A percentile compares a stretch with the other conserved stretches of the same genome.
Evolutionary conservation across 2,113 vertebrate genomes (phyloP).

Genomic region (Oreochromis spilurus): DNA sequence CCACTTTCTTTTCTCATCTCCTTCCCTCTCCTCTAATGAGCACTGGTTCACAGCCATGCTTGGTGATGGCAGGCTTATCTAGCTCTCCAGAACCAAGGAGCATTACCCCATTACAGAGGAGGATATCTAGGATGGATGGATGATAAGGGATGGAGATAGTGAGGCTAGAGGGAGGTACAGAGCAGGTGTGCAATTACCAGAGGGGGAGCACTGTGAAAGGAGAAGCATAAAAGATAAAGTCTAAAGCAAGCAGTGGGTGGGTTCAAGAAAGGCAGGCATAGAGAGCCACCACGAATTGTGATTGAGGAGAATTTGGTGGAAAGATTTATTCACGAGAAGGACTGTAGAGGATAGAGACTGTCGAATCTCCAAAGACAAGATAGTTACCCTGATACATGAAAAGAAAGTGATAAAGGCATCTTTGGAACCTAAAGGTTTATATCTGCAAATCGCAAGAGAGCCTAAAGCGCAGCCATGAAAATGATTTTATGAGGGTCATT

Average conservation of each 20-base stretch:
- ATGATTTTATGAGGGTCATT: constrained; percentile 3
- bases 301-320: background rate
- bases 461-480: background rate
- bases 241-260: constrained; percentile 22
- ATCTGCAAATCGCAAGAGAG: background rate
- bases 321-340: constrained; percentile 51
- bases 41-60: constrained; percentile 10
- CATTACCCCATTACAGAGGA: constrained; percentile 40
- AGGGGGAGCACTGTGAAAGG: constrained; percentile 33
- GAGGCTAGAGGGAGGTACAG: constrained; percentile 55
- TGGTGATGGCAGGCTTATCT: constrained; percentile 34
- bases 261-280: constrained; percentile 8
- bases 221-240: constrained; percentile 13
- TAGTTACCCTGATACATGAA: constrained; percentile 8
- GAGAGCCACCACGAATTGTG: background rate
- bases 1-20: background rate
- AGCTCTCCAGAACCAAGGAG: constrained; percentile 25
- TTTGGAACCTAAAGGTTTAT: background rate
- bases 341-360: background rate
- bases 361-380: constrained; percentile 43
- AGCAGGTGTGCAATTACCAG: constrained; percentile 32
- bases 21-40: constrained; percentile 33
- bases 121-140: constrained; percentile 28
- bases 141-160: constrained; percentile 38
- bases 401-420: constrained; percentile 6